Evolutionary conservation across 1,140 invertebrate species (phyloP).

Genomic region (Pollicipes pollicipes): DNA sequence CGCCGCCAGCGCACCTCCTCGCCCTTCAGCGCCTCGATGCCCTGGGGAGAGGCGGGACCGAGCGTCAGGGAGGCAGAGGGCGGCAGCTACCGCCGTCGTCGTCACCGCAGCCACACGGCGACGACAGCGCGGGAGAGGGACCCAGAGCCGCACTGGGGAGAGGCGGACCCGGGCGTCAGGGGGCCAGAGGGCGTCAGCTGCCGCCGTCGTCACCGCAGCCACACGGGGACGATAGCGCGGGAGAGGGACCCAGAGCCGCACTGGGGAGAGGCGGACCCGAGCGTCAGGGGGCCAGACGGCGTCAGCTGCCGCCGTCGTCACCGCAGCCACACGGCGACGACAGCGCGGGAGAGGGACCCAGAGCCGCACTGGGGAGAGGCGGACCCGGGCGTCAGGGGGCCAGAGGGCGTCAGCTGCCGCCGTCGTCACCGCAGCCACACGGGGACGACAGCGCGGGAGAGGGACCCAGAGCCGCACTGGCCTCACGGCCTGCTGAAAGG

Average conservation of each 20-base stretch:
- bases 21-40: slow-evolving; percentile 86
- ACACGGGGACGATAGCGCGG: slow-evolving; percentile 5
- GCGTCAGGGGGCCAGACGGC: background rate
- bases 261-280: background rate
- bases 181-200: background rate
- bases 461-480: background rate
- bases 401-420: background rate
- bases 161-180: background rate
- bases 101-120: background rate
- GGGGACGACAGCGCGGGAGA: slow-evolving; percentile 2
- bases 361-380: slow-evolving; percentile 2
- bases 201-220: background rate
- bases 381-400: background rate
- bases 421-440: background rate
- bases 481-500: too few species aligned
- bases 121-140: slow-evolving; percentile 5
- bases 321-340: slow-evolving; percentile 5
- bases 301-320: background rate
- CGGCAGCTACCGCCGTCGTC: background rate
- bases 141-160: background rate
- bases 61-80: background rate
- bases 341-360: background rate
- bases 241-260: background rate
- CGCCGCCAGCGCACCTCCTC: slow-evolving; percentile 79
- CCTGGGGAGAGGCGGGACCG: slow-evolving; percentile 34